phyloP scores from a whole-genome alignment of 2,888 invertebrate genomes.

The Oscheius sp. region DNA sequence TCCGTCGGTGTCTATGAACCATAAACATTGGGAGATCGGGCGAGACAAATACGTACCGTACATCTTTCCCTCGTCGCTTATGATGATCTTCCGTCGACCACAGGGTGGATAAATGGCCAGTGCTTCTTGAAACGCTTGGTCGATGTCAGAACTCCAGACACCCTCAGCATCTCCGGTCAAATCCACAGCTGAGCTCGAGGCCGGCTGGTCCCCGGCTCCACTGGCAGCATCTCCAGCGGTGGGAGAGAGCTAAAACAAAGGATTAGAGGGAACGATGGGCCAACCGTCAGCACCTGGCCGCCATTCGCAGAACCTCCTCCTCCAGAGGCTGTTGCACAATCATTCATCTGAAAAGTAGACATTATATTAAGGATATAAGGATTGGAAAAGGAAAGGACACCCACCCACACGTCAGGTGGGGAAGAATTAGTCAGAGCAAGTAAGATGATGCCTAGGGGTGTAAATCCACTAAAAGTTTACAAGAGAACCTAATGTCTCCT shows the following conservation, averaged over 20 bases:
- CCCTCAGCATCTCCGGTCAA: slow-evolving; percentile 87
- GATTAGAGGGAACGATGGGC: not conserved
- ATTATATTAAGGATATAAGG: not conserved
- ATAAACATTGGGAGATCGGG: slow-evolving; percentile 5
- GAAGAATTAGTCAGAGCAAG: not conserved
- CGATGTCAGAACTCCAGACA: slow-evolving; percentile 99
- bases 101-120: slow-evolving; percentile 99
- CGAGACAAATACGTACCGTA: slow-evolving; percentile 80
- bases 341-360: slow-evolving; percentile 20
- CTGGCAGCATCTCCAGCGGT: slow-evolving; percentile 15
- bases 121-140: slow-evolving; percentile 84
- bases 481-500: too few species aligned
- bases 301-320: not conserved
- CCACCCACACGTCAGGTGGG: not conserved
- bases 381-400: not conserved
- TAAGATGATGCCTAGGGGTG: too few species aligned
- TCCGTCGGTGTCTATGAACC: slow-evolving; percentile 14
- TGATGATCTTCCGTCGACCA: slow-evolving; percentile 97
- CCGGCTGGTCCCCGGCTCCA: slow-evolving; percentile 15
- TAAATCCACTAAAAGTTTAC: too few species aligned
- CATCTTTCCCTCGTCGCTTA: slow-evolving; percentile 99
- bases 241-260: slow-evolving; percentile 11
- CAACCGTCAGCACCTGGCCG: slow-evolving; percentile 22
- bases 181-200: slow-evolving; percentile 38
- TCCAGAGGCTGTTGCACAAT: slow-evolving; percentile 2